phyloP scores from a whole-genome alignment of 2,797 vertebrate genomes.

The Brachyrhaphis roseni region DNA sequence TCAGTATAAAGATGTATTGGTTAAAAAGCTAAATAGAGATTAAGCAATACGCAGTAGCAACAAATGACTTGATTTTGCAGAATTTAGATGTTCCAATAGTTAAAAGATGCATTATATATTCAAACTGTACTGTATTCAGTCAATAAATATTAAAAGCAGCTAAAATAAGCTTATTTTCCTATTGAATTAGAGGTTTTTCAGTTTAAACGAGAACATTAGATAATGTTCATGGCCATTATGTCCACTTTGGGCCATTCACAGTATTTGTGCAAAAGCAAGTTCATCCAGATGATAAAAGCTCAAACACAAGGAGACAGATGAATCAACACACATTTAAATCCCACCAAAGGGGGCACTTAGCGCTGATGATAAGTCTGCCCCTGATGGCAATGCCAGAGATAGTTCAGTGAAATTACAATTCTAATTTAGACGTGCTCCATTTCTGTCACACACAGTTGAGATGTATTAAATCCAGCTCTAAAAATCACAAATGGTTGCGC shows the following conservation, averaged over 20 bases:
- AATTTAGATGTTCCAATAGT: background rate
- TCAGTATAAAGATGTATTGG: background rate
- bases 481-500: conserved; percentile 29
- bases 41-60: background rate
- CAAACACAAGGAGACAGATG: conserved; percentile 19
- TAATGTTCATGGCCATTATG: conserved; percentile 12
- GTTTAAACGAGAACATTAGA: background rate
- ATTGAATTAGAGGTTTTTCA: background rate
- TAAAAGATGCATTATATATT: background rate
- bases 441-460: conserved; percentile 53
- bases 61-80: background rate
- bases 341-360: conserved; percentile 28
- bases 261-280: conserved; percentile 23
- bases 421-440: conserved; percentile 55
- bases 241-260: conserved; percentile 36
- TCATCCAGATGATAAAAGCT: conserved; percentile 3
- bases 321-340: conserved; percentile 19
- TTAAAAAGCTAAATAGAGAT: background rate
- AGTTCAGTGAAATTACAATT: conserved; percentile 59
- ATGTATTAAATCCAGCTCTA: conserved; percentile 52
- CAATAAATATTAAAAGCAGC: background rate
- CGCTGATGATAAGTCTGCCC: conserved; percentile 48
- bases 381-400: conserved; percentile 37
- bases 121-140: background rate
- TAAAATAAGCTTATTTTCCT: background rate